phyloP scores from a whole-genome alignment of 2,888 invertebrate genomes.

The Dicycla oo region DNA sequence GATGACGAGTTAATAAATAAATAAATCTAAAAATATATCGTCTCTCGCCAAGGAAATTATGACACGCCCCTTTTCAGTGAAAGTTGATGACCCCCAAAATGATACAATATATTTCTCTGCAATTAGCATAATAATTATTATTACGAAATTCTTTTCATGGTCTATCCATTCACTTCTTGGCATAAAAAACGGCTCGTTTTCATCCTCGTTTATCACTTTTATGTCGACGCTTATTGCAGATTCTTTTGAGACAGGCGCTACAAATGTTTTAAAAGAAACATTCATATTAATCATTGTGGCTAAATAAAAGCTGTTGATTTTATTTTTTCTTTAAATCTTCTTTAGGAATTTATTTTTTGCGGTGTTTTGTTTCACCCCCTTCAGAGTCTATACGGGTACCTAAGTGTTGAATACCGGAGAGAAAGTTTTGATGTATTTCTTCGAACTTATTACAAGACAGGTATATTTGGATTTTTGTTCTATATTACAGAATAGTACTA shows the following conservation, averaged over 20 bases:
- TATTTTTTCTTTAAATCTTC: conserved; percentile 4
- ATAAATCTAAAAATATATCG: too few species aligned
- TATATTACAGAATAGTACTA: background rate
- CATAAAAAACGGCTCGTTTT: conserved; percentile 11
- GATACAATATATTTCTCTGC: background rate
- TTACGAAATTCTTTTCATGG: conserved; percentile 23
- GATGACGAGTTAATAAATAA: too few species aligned
- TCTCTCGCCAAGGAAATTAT: background rate
- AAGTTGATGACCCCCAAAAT: background rate
- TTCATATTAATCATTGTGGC: conserved; percentile 5
- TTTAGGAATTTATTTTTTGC: background rate
- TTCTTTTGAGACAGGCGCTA: conserved; percentile 33
- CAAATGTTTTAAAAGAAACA: conserved; percentile 16
- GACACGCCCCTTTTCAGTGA: background rate
- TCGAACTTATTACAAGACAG: background rate
- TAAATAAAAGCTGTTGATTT: conserved; percentile 1
- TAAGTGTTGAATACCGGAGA: background rate
- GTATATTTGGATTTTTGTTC: background rate
- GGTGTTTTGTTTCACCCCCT: conserved; percentile 23
- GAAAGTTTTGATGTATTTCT: background rate
- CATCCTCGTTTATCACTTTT: conserved; percentile 35
- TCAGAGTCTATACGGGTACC: background rate
- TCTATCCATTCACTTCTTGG: conserved; percentile 19
- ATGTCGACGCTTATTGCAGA: conserved; percentile 33
- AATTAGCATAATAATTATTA: conserved; percentile 4